phyloP scores from a whole-genome alignment of 2,113 vertebrate genomes.

The Lanius collurio region DNA sequence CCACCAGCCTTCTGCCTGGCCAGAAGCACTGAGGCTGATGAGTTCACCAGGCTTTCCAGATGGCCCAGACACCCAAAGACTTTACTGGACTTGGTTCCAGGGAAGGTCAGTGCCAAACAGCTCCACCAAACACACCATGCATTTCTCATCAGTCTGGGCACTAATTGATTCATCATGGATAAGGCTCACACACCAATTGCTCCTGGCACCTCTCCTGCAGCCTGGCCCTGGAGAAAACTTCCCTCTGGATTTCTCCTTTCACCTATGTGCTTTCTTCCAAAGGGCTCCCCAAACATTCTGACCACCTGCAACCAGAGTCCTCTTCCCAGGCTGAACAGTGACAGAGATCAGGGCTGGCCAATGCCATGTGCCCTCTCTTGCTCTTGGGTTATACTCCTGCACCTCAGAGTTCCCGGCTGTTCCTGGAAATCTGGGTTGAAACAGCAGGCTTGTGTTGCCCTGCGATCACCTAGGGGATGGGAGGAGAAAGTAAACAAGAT shows the following conservation, averaged over 20 bases:
- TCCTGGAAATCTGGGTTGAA: not conserved
- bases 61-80: not conserved
- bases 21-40: not conserved
- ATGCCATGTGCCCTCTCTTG: not conserved
- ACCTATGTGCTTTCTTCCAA: not conserved
- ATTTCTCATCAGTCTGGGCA: not conserved
- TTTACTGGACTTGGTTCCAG: not conserved
- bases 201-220: not conserved
- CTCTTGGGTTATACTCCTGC: not conserved
- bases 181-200: not conserved
- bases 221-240: not conserved
- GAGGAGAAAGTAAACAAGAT: slow-evolving; percentile 47
- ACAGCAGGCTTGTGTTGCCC: not conserved
- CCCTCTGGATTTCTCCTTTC: not conserved
- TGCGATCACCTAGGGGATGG: not conserved
- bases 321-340: not conserved
- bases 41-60: not conserved
- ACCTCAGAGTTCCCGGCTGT: not conserved
- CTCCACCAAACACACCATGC: not conserved
- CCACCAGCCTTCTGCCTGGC: not conserved
- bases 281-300: not conserved
- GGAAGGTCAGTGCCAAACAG: not conserved
- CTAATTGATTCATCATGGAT: too few relatives aligned
- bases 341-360: not conserved
- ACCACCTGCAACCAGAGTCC: not conserved